Evolutionary conservation across 2,888 invertebrate species (phyloP).

Genomic region (Acanthosepion lycidas): DNA sequence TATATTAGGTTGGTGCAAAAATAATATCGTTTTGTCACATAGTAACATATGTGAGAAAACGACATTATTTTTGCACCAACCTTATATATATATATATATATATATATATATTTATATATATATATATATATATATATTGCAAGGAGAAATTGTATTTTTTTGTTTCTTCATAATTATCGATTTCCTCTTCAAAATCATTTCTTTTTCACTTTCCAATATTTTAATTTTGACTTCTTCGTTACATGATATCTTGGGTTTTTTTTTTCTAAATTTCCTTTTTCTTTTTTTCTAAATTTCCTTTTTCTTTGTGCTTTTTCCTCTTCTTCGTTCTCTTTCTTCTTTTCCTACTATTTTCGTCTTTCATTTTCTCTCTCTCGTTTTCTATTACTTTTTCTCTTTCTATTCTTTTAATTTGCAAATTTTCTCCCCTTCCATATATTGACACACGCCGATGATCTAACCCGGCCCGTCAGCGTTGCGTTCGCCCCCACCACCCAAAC

Average conservation of each 20-base stretch:
- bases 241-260: not conserved
- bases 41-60: too few species aligned
- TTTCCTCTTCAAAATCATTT: not conserved
- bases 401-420: not conserved
- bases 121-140: too few species aligned
- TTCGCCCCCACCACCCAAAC: not conserved
- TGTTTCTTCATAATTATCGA: not conserved
- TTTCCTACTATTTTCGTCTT: too few species aligned
- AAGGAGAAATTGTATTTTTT: too few species aligned
- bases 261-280: not conserved
- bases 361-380: not conserved
- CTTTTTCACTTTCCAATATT: not conserved
- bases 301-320: not conserved
- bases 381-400: not conserved
- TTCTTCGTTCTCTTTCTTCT: not conserved
- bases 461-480: not conserved
- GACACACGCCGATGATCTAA: constrained; percentile 1
- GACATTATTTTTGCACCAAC: too few species aligned
- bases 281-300: not conserved
- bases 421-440: not conserved
- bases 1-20: too few species aligned
- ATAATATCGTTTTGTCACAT: too few species aligned
- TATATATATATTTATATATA: too few species aligned
- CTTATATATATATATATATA: too few species aligned
- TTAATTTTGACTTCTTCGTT: not conserved